Conservation (phyloP, 2,797 vertebrate genomes). For the Lepilemur ruficaudatus region DNA sequence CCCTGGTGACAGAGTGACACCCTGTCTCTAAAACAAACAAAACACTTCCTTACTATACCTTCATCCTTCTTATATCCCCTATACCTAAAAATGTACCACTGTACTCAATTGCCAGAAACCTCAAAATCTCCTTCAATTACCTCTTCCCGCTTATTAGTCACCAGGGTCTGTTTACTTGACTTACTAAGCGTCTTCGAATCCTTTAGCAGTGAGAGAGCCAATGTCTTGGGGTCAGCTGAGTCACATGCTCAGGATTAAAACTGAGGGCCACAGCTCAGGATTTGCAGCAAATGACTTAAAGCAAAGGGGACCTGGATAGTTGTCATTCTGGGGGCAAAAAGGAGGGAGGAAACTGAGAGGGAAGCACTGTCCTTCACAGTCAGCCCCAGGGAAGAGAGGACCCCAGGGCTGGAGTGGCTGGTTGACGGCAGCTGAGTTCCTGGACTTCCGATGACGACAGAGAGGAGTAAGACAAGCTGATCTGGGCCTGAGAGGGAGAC, state of each 20-base stretch:
- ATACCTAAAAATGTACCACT: not conserved
- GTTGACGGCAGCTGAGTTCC: too few species aligned
- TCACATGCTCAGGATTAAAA: not conserved
- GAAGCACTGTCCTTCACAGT: accelerated
- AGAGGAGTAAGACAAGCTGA: not conserved
- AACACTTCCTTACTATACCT: not conserved
- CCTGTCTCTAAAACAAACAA: not conserved
- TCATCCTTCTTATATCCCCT: not conserved
- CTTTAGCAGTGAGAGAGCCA: not conserved
- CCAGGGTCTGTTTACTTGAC: not conserved
- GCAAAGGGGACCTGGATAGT: not conserved
- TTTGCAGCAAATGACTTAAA: not conserved
- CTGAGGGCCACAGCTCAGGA: not conserved
- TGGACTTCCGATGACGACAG: not conserved
- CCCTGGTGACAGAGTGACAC: not conserved
- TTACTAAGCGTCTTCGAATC: not conserved
- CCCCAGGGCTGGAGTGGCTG: not conserved
- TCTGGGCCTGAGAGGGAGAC: not conserved
- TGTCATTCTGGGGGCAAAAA: not conserved
- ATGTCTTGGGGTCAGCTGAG: not conserved
- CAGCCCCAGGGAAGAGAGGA: not conserved
- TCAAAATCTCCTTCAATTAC: not conserved
- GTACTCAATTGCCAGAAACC: not conserved
- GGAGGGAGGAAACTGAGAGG: not conserved
- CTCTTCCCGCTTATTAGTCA: not conserved